phyloP scores from a whole-genome alignment of 1,140 invertebrate genomes.

The Drosophila paulistorum region DNA sequence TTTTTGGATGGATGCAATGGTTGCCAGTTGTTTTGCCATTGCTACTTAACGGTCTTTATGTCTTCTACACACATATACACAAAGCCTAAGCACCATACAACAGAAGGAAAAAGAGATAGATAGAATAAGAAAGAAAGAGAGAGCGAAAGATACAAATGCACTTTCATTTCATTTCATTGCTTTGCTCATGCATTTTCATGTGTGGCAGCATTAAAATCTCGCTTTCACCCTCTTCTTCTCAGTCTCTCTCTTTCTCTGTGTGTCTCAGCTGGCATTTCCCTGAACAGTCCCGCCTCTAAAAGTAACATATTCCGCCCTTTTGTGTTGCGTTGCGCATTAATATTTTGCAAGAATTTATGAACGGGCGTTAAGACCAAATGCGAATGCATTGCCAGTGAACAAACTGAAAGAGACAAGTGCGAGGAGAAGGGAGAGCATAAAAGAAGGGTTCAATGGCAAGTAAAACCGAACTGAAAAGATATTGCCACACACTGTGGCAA shows the following conservation, averaged over 20 bases:
- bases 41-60: slow-evolving; percentile 9
- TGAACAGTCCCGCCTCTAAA: slow-evolving; percentile 6
- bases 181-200: slow-evolving; percentile 38
- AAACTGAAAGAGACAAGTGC: background rate
- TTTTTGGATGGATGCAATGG: slow-evolving; percentile 9
- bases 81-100: background rate
- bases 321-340: slow-evolving; percentile 32
- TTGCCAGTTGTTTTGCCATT: slow-evolving; percentile 19
- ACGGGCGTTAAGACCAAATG: slow-evolving; percentile 43
- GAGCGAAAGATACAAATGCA: slow-evolving; percentile 45
- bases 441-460: slow-evolving; percentile 62
- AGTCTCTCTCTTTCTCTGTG: background rate
- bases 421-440: background rate
- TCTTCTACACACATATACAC: background rate
- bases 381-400: slow-evolving; percentile 36
- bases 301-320: slow-evolving; percentile 5
- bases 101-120: background rate
- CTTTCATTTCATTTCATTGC: slow-evolving; percentile 62
- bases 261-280: slow-evolving; percentile 11
- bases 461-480: slow-evolving; percentile 38
- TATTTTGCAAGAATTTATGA: slow-evolving; percentile 39
- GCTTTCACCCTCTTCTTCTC: background rate
- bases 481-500: slow-evolving; percentile 6
- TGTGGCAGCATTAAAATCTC: slow-evolving; percentile 27
- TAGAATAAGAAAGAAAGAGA: background rate